Evolutionary conservation across 2,113 vertebrate genomes (phyloP).

Genomic region (Myiozetetes cayanensis): DNA sequence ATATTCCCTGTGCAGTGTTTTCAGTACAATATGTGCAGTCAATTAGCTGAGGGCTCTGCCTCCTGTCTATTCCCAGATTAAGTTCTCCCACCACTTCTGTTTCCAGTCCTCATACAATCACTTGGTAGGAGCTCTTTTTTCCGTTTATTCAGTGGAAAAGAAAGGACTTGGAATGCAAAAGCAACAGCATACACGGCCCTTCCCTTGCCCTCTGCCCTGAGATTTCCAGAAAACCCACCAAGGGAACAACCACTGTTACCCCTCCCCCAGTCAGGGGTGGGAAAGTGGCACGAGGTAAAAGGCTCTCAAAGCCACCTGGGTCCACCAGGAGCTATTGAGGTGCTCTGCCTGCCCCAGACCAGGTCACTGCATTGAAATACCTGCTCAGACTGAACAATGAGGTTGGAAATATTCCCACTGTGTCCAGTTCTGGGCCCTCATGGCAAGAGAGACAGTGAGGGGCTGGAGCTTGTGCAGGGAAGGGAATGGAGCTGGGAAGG

Average conservation of each 20-base stretch:
- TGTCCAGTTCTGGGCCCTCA: neutral
- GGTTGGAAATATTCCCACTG: neutral
- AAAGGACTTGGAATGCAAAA: neutral
- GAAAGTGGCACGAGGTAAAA: neutral
- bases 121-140: neutral
- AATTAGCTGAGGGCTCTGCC: neutral
- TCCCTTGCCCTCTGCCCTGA: neutral
- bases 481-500: fast-evolving
- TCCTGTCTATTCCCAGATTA: neutral
- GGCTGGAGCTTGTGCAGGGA: fast-evolving
- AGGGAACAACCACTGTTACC: neutral
- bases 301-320: neutral
- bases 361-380: neutral
- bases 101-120: neutral
- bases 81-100: neutral
- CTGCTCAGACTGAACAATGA: neutral
- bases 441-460: fast-evolving
- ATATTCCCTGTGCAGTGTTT: neutral
- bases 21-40: neutral
- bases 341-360: neutral
- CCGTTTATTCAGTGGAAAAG: neutral
- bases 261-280: neutral
- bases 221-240: neutral
- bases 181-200: neutral
- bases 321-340: neutral